Evolutionary conservation across 2,888 invertebrate genomes (phyloP).

Genomic region (Ypsolopha sequella): DNA sequence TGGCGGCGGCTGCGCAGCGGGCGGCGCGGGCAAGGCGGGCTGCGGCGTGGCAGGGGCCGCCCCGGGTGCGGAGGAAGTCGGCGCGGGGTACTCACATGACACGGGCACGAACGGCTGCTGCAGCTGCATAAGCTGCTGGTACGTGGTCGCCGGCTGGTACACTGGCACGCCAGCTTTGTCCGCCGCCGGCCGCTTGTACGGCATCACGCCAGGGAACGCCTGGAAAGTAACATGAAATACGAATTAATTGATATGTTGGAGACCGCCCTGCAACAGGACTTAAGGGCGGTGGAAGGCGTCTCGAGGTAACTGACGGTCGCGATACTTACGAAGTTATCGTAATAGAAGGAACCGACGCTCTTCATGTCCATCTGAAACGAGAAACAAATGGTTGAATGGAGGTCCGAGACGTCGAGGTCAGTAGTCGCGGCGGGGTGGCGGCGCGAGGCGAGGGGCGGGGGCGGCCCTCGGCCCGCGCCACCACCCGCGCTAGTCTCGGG

Average conservation of each 20-base stretch:
- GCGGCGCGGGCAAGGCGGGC: conserved; percentile 40
- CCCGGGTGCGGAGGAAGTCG: conserved; percentile 48
- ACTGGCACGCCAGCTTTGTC: conserved; percentile 97
- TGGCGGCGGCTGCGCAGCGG: conserved; percentile 15
- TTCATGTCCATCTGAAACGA: conserved; percentile 95
- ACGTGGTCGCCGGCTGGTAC: conserved; percentile 93
- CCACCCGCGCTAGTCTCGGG: conserved; percentile 28
- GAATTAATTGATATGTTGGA: too few species aligned
- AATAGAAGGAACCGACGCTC: conserved; percentile 96
- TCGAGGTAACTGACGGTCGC: not conserved
- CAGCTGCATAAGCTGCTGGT: conserved; percentile 95
- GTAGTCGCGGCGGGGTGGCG: conserved; percentile 15
- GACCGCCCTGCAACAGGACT: not conserved
- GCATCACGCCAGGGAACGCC: conserved; percentile 96
- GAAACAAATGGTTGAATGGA: conserved; percentile 53
- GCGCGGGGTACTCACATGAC: conserved; percentile 96
- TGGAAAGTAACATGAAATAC: conserved; percentile 39
- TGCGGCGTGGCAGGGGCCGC: conserved; percentile 49
- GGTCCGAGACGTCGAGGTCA: conserved; percentile 25
- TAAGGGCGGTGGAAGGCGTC: too few species aligned
- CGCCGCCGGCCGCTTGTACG: conserved; percentile 95
- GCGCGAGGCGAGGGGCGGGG: conserved; percentile 23
- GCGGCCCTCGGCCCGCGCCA: conserved; percentile 35
- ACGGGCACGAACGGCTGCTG: conserved; percentile 98
- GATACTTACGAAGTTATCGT: conserved; percentile 95